Conservation (phyloP, 1,140 invertebrate species). For the Lepidotrigona ventralis region DNA sequence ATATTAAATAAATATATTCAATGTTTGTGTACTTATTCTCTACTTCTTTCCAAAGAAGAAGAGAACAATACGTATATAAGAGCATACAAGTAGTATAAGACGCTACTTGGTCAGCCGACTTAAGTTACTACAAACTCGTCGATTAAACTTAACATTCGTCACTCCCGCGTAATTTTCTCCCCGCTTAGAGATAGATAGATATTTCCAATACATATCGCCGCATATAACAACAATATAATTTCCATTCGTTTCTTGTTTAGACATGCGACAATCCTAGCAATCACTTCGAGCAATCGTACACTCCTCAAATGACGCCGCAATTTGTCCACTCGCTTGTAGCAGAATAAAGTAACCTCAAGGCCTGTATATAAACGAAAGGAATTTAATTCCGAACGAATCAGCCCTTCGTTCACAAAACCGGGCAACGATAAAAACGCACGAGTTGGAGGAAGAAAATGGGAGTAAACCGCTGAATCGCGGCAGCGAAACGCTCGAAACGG, state of each 20-base stretch:
- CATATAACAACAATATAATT: not conserved
- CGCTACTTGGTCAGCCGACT: not conserved
- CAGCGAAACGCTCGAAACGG: not conserved
- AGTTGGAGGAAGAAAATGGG: not conserved
- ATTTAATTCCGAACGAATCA: constrained; percentile 1
- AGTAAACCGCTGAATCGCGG: not conserved
- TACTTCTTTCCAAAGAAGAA: not conserved
- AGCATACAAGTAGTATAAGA: not conserved
- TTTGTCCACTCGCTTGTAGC: not conserved
- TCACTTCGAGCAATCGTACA: not conserved
- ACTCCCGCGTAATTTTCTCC: too few relatives aligned
- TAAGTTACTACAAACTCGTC: not conserved
- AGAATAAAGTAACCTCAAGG: not conserved
- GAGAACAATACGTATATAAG: too few relatives aligned
- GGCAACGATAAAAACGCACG: not conserved
- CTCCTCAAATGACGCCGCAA: not conserved
- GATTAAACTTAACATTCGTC: not conserved
- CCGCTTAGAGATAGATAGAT: not conserved
- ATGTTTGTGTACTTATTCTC: not conserved
- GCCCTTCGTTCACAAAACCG: not conserved
- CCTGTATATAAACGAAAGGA: not conserved
- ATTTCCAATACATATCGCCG: not conserved
- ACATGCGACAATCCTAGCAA: not conserved
- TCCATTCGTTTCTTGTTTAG: not conserved
- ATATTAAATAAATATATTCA: not conserved